Conservation (phyloP, 2,113 vertebrate genomes). For the Malurus elegans region DNA sequence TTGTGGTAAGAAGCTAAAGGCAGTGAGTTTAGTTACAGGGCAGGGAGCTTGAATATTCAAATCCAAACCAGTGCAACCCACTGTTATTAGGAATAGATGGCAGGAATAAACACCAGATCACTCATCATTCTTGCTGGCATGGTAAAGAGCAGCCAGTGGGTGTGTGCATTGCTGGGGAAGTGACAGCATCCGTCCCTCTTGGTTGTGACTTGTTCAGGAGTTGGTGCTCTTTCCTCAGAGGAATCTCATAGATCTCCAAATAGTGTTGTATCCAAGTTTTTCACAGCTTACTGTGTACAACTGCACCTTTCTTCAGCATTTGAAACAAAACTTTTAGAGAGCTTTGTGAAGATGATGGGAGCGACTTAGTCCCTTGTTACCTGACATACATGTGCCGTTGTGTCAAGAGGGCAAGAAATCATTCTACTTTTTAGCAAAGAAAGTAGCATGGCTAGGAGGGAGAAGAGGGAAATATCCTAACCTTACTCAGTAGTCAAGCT, state of each 20-base stretch:
- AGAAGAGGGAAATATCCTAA: neutral
- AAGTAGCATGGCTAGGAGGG: neutral
- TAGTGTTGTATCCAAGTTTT: too few species aligned
- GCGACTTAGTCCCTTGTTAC: neutral
- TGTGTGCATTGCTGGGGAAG: neutral
- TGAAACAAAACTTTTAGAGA: neutral
- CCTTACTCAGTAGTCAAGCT: neutral
- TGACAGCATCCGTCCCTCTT: neutral
- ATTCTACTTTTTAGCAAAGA: neutral
- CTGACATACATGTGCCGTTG: neutral
- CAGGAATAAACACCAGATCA: neutral
- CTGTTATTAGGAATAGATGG: neutral
- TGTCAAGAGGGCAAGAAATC: neutral
- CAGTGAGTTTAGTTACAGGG: neutral
- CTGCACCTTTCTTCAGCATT: neutral
- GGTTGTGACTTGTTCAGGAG: neutral
- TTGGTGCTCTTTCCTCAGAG: neutral
- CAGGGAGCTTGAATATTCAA: neutral
- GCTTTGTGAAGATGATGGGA: neutral
- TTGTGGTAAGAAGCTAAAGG: neutral
- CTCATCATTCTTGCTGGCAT: neutral
- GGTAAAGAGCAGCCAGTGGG: neutral
- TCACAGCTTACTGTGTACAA: neutral
- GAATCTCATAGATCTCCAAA: neutral
- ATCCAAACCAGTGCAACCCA: neutral